A percentile compares a stretch with the other conserved stretches of the same genome.
Evolutionary conservation across 2,888 invertebrate species (phyloP).

Genomic region (Ctena decussata): DNA sequence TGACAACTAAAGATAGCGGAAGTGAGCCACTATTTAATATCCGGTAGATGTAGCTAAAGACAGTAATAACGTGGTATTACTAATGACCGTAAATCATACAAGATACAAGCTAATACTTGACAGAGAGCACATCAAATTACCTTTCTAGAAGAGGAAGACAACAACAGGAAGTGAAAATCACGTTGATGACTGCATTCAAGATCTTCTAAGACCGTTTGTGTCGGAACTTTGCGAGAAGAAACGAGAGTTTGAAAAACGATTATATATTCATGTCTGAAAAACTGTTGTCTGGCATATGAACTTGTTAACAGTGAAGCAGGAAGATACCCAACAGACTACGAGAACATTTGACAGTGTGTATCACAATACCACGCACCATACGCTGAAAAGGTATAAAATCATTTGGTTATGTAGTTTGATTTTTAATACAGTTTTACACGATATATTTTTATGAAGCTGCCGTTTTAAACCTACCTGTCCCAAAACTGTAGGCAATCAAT

Average conservation of each 20-base stretch:
- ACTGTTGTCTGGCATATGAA: constrained; percentile 8
- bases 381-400: constrained; percentile 7
- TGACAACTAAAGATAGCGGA: not conserved
- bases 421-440: no score
- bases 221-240: not conserved
- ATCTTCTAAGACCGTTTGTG: not conserved
- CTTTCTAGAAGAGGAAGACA: not conserved
- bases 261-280: not conserved
- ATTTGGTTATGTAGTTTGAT: no score
- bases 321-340: not conserved
- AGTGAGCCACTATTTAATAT: not conserved
- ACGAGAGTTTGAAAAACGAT: not conserved
- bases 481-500: no score
- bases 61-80: no score
- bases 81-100: no score
- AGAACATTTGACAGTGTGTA: not conserved
- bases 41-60: no score
- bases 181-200: not conserved
- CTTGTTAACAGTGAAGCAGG: not conserved
- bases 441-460: no score
- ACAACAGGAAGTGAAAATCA: not conserved
- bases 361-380: constrained; percentile 23
- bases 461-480: no score
- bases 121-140: not conserved
- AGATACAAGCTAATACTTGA: no score